Evolutionary conservation across 1,140 invertebrate species (phyloP).

Genomic region (Pentalonia nigronervosa): DNA sequence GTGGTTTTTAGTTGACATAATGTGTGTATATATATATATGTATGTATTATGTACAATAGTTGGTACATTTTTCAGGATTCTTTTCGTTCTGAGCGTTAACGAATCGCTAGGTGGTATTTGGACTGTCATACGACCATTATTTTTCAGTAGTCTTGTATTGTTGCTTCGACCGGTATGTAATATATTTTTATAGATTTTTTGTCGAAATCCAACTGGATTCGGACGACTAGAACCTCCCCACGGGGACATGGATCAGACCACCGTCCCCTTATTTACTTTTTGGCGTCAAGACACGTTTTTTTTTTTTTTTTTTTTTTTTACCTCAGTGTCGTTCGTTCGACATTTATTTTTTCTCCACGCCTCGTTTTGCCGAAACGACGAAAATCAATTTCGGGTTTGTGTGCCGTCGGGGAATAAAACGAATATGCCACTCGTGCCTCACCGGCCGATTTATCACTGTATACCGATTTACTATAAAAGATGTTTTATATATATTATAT

Average conservation of each 20-base stretch:
- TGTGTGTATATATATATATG: not conserved
- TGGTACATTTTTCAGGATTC: not conserved
- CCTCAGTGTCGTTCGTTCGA: not conserved
- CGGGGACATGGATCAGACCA: not conserved
- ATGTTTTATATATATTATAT: conserved; percentile 17
- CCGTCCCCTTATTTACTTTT: conserved; percentile 49
- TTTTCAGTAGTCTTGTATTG: not conserved
- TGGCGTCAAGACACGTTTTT: not conserved
- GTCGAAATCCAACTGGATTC: not conserved
- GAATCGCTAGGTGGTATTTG: not conserved
- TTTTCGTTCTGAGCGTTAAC: not conserved
- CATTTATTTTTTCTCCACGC: conserved; percentile 45
- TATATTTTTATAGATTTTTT: conserved; percentile 5
- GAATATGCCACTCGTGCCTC: not conserved
- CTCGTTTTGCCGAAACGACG: conserved; percentile 47
- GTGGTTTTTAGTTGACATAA: not conserved
- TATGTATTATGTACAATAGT: not conserved
- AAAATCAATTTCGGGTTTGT: conserved; percentile 57
- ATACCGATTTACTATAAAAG: conserved; percentile 43
- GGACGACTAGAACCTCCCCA: conserved; percentile 4
- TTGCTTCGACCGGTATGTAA: not conserved
- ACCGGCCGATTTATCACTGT: conserved; percentile 49
- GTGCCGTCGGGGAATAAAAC: conserved; percentile 34
- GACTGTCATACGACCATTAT: not conserved
- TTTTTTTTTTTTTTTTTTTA: conserved; percentile 3